A percentile compares a stretch with the other conserved stretches of the same genome.
Evolutionary conservation across 2,888 invertebrate species (phyloP).

Genomic region (Polyommatus icarus): DNA sequence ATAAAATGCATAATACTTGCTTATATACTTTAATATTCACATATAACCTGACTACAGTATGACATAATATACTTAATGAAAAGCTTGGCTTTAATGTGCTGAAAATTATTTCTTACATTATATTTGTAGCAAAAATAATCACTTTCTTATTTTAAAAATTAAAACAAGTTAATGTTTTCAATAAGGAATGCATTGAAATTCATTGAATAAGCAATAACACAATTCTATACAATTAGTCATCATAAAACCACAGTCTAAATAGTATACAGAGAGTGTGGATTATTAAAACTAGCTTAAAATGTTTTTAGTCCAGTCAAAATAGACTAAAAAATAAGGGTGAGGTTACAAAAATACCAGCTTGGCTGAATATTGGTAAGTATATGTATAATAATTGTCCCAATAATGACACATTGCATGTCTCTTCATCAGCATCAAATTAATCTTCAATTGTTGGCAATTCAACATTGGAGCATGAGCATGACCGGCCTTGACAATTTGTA

Average conservation of each 20-base stretch:
- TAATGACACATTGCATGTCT: too few relatives aligned
- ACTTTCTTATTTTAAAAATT: constrained; percentile 16
- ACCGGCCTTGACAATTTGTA: too few relatives aligned
- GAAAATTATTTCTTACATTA: constrained; percentile 25
- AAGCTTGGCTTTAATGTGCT: constrained; percentile 38
- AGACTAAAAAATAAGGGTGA: too few relatives aligned
- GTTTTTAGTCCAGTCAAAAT: too few relatives aligned
- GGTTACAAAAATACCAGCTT: too few relatives aligned
- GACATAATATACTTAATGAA: constrained; percentile 37
- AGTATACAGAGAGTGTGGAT: neutral
- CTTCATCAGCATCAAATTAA: too few relatives aligned
- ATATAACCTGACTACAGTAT: constrained; percentile 33
- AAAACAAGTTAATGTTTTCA: constrained; percentile 24
- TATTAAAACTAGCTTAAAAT: neutral
- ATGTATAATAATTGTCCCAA: too few relatives aligned
- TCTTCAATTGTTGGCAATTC: too few relatives aligned
- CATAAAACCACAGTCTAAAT: neutral
- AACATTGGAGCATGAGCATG: too few relatives aligned
- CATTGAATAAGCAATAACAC: constrained; percentile 2
- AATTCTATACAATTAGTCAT: neutral
- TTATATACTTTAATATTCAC: constrained; percentile 36
- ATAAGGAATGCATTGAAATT: constrained; percentile 21
- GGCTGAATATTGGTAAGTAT: too few relatives aligned
- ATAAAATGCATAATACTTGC: constrained; percentile 23
- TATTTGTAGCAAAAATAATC: constrained; percentile 34